These are phyloP conservation scores for Penaeus vannamei DNA, from an alignment of 1,140 invertebrate genomes.

Conservation along the genomic window DNA sequence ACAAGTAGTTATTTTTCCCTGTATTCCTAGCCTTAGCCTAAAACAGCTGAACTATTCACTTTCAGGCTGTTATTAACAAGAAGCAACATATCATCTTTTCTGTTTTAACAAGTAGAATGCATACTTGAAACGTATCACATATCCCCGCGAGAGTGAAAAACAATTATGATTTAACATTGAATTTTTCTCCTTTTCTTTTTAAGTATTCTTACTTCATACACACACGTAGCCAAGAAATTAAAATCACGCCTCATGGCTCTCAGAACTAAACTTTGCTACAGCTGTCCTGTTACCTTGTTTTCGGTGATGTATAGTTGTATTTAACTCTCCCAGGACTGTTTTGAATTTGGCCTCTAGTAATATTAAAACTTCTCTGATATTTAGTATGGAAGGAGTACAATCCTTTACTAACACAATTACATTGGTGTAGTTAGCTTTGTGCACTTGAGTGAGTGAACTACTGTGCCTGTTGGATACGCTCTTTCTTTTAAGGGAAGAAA, in stretches of 20 bases:
- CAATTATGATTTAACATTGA: neutral
- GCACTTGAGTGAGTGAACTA: slow-evolving; percentile 28
- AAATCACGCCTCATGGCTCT: neutral
- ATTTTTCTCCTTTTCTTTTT: neutral
- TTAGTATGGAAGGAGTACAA: slow-evolving; percentile 34
- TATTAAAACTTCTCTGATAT: slow-evolving; percentile 19
- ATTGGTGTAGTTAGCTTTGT: slow-evolving; percentile 33
- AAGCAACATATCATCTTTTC: slow-evolving; percentile 59
- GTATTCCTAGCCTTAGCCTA: slow-evolving; percentile 55
- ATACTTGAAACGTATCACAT: slow-evolving; percentile 40
- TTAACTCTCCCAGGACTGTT: slow-evolving; percentile 15
- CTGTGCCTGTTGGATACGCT: slow-evolving; percentile 19
- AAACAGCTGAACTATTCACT: slow-evolving; percentile 54
- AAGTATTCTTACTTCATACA: neutral
- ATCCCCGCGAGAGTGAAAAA: slow-evolving; percentile 39
- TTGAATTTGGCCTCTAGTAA: slow-evolving; percentile 38
- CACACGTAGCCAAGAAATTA: neutral
- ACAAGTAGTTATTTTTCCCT: slow-evolving; percentile 31
- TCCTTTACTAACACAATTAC: slow-evolving; percentile 35
- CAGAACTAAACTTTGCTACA: neutral
- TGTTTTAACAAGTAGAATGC: slow-evolving; percentile 54
- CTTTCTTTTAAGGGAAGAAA: slow-evolving; percentile 7
- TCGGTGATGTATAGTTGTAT: neutral
- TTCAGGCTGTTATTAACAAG: slow-evolving; percentile 58
- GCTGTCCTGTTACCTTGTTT: neutral